These are phyloP conservation scores for Liolophura sinensis DNA, from an alignment of 1,140 invertebrate species.

Conservation along the genomic window DNA sequence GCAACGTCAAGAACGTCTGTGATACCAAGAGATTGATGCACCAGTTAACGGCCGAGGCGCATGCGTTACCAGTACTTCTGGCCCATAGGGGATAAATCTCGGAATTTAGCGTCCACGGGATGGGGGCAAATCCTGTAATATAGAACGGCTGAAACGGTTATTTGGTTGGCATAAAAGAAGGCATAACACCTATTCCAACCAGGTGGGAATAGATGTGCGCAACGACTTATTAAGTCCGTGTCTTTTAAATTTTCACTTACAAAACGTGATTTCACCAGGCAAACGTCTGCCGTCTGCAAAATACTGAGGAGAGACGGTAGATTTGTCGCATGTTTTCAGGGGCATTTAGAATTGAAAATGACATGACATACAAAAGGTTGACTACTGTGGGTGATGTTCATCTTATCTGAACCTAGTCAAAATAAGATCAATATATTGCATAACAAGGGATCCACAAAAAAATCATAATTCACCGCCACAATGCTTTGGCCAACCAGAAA, in stretches of 20 bases:
- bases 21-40: conserved; percentile 66
- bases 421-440: no score
- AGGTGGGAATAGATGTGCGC: background rate
- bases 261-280: no score
- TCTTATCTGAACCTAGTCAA: no score
- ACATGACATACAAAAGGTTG: no score
- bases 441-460: no score
- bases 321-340: no score
- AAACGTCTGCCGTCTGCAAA: no score
- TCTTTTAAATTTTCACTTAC: background rate
- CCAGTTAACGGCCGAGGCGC: conserved; percentile 68
- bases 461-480: no score
- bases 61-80: conserved; percentile 62
- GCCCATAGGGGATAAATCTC: conserved; percentile 71
- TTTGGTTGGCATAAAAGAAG: background rate
- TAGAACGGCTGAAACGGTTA: background rate
- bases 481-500: no score
- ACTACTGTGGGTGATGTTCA: no score
- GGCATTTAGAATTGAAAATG: no score
- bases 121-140: conserved; percentile 64
- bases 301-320: no score
- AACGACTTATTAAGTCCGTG: background rate
- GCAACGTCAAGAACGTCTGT: conserved; percentile 64
- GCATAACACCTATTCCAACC: background rate
- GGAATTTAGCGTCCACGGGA: conserved; percentile 71